phyloP scores from a whole-genome alignment of 1,140 invertebrate species.

The Heliconius congener region DNA sequence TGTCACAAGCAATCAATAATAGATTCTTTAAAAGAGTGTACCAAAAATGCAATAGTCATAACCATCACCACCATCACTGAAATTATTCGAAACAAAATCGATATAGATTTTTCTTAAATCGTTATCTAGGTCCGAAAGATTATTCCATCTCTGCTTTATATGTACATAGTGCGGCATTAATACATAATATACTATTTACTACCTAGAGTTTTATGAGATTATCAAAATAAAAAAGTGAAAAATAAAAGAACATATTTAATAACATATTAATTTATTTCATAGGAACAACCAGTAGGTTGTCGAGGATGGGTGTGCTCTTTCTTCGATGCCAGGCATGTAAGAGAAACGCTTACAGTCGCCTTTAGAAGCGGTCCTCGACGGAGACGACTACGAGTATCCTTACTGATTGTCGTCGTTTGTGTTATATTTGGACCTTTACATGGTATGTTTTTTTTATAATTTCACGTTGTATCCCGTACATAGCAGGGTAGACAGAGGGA shows the following conservation, averaged over 20 bases:
- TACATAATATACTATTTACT: too few relatives aligned
- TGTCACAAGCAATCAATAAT: too few relatives aligned
- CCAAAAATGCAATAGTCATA: too few relatives aligned
- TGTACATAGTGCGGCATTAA: too few relatives aligned
- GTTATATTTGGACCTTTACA: constrained; percentile 80
- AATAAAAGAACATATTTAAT: not conserved
- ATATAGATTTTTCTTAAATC: too few relatives aligned
- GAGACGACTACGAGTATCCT: constrained; percentile 72
- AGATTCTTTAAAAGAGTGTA: too few relatives aligned
- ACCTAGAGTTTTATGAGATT: too few relatives aligned
- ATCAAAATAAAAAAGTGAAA: too few relatives aligned
- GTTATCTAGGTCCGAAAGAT: too few relatives aligned
- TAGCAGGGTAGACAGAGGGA: not conserved
- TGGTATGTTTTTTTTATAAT: constrained; percentile 49
- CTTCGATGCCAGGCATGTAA: constrained; percentile 78
- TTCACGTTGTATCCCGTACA: not conserved
- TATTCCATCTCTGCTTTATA: too few relatives aligned
- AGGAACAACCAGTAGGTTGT: constrained; percentile 70
- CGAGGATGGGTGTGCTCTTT: constrained; percentile 75
- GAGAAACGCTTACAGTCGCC: constrained; percentile 79
- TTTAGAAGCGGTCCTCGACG: constrained; percentile 75
- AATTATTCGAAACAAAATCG: too few relatives aligned
- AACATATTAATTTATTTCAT: constrained; percentile 16
- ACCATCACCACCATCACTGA: too few relatives aligned
- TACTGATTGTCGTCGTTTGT: constrained; percentile 79